phyloP scores from a whole-genome alignment of 1,140 invertebrate species.

The Hyphantria cunea region DNA sequence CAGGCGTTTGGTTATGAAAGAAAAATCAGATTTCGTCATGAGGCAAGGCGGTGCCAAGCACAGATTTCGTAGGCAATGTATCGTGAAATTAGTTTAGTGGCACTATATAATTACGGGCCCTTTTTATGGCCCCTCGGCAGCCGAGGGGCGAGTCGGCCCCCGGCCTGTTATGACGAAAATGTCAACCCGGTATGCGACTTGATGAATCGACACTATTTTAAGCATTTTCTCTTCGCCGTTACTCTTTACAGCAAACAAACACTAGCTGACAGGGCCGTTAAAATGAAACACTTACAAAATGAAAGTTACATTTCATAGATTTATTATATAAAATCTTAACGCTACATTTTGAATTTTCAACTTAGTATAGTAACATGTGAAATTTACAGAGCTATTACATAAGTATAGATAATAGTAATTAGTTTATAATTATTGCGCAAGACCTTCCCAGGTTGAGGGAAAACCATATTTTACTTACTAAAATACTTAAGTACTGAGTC shows the following conservation, averaged over 20 bases:
- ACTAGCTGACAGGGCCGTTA: slow-evolving; percentile 1
- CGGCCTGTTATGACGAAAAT: slow-evolving; percentile 76
- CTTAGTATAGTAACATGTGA: slow-evolving; percentile 79
- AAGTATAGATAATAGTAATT: slow-evolving; percentile 77
- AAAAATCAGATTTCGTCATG: slow-evolving; percentile 72
- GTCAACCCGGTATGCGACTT: slow-evolving; percentile 76
- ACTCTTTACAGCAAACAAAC: slow-evolving; percentile 29
- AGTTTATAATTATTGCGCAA: slow-evolving; percentile 80
- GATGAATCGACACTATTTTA: slow-evolving; percentile 79
- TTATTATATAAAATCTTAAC: slow-evolving; percentile 81
- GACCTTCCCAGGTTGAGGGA: slow-evolving; percentile 56
- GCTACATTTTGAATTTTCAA: slow-evolving; percentile 75
- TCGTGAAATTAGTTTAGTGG: slow-evolving; percentile 81
- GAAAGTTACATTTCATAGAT: slow-evolving; percentile 79
- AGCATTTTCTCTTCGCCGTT: slow-evolving; percentile 42
- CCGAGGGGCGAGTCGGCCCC: slow-evolving; percentile 50
- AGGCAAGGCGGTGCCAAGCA: slow-evolving; percentile 76
- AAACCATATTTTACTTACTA: slow-evolving; percentile 66
- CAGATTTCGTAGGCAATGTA: slow-evolving; percentile 80
- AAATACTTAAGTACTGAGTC: slow-evolving; percentile 71
- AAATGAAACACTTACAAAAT: slow-evolving; percentile 58
- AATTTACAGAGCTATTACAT: slow-evolving; percentile 77
- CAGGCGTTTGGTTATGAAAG: slow-evolving; percentile 60
- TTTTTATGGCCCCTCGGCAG: slow-evolving; percentile 65
- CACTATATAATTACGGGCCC: slow-evolving; percentile 79